These are phyloP conservation scores for Gadus chalcogrammus DNA, from an alignment of 2,113 vertebrate species.

Conservation along the genomic window DNA sequence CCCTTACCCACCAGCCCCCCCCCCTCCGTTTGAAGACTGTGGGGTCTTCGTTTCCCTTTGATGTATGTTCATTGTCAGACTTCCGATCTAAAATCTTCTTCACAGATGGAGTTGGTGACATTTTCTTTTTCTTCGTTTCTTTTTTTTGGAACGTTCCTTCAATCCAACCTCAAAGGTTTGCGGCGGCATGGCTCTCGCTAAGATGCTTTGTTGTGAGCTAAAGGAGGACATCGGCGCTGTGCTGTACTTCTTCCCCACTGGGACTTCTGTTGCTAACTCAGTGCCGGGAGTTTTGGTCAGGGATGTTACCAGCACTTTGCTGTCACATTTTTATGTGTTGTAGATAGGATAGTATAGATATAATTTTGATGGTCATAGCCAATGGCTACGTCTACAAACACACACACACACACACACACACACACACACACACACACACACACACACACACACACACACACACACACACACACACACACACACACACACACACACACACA, in stretches of 20 bases:
- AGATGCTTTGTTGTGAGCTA: constrained; percentile 60
- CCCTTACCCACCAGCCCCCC: too few species aligned
- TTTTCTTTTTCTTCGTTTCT: constrained; percentile 61
- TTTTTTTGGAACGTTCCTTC: constrained; percentile 52
- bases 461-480: too few species aligned
- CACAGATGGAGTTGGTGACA: constrained; percentile 69
- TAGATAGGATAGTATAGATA: too few species aligned
- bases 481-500: too few species aligned
- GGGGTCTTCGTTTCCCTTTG: constrained; percentile 71
- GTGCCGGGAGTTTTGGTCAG: too few species aligned
- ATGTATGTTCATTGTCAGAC: constrained; percentile 72
- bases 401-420: too few species aligned
- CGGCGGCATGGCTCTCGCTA: constrained; percentile 52
- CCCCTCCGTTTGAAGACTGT: constrained; percentile 67
- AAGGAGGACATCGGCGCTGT: constrained; percentile 36
- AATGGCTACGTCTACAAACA: too few species aligned
- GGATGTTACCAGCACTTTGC: too few species aligned
- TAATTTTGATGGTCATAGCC: too few species aligned
- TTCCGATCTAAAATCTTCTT: constrained; percentile 69
- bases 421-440: too few species aligned
- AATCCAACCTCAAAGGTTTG: constrained; percentile 73
- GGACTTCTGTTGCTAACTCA: constrained; percentile 60
- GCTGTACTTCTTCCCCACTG: constrained; percentile 50
- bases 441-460: too few species aligned
- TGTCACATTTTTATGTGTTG: too few species aligned